phyloP scores from a whole-genome alignment of 2,113 vertebrate genomes.

The Varanus komodoensis region DNA sequence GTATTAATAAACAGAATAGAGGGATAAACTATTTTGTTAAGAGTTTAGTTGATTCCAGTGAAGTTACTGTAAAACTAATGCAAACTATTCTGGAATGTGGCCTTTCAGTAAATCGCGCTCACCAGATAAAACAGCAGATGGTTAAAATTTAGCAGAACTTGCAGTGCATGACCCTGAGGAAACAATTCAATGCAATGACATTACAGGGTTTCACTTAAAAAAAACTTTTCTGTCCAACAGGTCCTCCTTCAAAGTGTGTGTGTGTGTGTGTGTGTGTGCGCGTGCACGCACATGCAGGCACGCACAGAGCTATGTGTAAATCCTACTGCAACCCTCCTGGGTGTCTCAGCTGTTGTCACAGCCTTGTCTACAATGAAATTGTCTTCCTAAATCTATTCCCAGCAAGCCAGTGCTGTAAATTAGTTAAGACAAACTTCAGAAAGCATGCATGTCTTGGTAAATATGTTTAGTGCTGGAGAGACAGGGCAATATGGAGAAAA shows the following conservation, averaged over 20 bases:
- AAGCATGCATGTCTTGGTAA: background rate
- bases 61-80: background rate
- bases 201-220: background rate
- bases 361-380: constrained; percentile 6
- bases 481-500: constrained; percentile 20
- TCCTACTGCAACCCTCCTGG: fast-evolving
- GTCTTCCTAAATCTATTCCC: constrained; percentile 30
- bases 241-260: background rate
- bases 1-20: too few species aligned
- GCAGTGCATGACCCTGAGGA: background rate
- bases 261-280: background rate
- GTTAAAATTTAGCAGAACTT: constrained; percentile 49
- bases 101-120: constrained; percentile 13
- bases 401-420: constrained; percentile 26
- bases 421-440: constrained; percentile 27
- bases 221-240: background rate
- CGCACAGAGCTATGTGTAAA: background rate
- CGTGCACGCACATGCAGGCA: too few species aligned
- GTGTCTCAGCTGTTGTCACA: background rate
- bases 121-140: constrained; percentile 36
- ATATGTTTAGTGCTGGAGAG: constrained; percentile 25
- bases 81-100: background rate
- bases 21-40: too few species aligned
- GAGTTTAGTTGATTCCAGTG: fast-evolving
- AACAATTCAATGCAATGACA: background rate